Evolutionary conservation across 1,140 invertebrate species (phyloP).

Genomic region (Trachymyrmex cornetzi): DNA sequence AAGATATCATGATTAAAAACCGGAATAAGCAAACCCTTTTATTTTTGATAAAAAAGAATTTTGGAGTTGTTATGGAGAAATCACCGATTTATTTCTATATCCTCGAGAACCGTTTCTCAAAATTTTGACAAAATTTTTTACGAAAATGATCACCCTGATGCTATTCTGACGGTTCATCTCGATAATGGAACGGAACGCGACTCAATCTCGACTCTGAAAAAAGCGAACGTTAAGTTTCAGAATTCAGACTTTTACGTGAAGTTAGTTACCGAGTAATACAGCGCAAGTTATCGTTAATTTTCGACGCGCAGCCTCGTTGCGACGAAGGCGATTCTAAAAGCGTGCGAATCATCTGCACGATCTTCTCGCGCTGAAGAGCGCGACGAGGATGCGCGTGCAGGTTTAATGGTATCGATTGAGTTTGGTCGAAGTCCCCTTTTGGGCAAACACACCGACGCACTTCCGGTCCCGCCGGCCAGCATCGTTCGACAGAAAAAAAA

Average conservation of each 20-base stretch:
- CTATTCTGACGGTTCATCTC: not conserved
- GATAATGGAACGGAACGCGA: slow-evolving; percentile 4
- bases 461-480: slow-evolving; percentile 78
- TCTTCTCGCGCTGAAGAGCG: slow-evolving; percentile 41
- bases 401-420: slow-evolving; percentile 85
- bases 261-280: slow-evolving; percentile 85
- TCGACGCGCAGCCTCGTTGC: slow-evolving; percentile 71
- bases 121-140: not conserved
- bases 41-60: not conserved
- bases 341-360: slow-evolving; percentile 26
- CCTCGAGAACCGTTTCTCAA: not conserved
- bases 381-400: slow-evolving; percentile 74
- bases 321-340: slow-evolving; percentile 33
- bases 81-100: not conserved
- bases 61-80: not conserved
- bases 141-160: not conserved
- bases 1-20: slow-evolving; percentile 7
- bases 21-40: not conserved
- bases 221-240: slow-evolving; percentile 82
- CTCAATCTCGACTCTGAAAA: slow-evolving; percentile 45
- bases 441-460: slow-evolving; percentile 86
- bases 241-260: slow-evolving; percentile 84
- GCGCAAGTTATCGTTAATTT: slow-evolving; percentile 85
- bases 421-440: slow-evolving; percentile 87
- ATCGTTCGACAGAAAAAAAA: slow-evolving; percentile 52